Base-by-base conservation (phyloP, 1,140 invertebrate genomes). In the Penaeus indicus region DNA sequence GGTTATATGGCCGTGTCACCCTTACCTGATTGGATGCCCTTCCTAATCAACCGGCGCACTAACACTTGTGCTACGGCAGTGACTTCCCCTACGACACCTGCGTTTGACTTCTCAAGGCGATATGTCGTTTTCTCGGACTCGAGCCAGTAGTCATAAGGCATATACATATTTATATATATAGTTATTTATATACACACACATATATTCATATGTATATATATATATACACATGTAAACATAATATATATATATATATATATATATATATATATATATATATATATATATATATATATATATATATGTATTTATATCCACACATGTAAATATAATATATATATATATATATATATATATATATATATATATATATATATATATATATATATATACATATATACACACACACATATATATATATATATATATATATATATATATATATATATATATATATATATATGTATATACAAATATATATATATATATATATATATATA, bases 261-360 rank as follows among this genome's bases (percentile, higher is more conserved):
- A 67, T 67, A 67, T 18, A 67, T 67, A 67, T 18, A 67, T 67
- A 67, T 67, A 67, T 69, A 69, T 69, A 69, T 69, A 69, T 69
- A 69, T 69, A 69, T 69, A 69, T 69, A 69, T 69, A 69, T 69
- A 69, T 69, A 69, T 69, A 69, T 69, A 69, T 69, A 22, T 7
- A 75, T 75, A 32, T 19, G 4, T 38, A 75, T 75, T 32, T 21
- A 38, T 32, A 75, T 19, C 32, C 32, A 54, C 11, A 54, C 11
- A 54, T 54, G 11, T 11, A 11, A 5, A 54, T 54, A 54, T 7
- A 7, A 54, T 54, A 10, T 54, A 10, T 54, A 54, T 5, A 54
- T 54, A 10, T 54, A 54, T 11, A 38, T 38, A 69, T 69, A 69
- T n/a, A 69, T 69, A 69, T 69, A 69, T 69, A 69, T 69, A n/a